Evolutionary conservation across 2,113 vertebrate genomes (phyloP).

Genomic region (Zosterops borbonicus): DNA sequence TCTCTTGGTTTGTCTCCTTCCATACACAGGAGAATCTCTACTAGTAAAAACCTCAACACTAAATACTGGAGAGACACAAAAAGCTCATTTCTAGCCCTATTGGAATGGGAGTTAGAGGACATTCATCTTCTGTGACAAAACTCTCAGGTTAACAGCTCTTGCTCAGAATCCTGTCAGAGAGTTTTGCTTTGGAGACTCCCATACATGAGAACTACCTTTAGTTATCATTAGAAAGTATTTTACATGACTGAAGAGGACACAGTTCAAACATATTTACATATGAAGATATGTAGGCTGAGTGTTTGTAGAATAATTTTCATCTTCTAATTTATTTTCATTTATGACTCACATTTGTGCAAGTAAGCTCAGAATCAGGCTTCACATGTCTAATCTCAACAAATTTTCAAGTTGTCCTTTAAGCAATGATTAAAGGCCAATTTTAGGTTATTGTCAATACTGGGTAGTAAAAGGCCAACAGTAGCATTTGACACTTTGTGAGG

Average conservation of each 20-base stretch:
- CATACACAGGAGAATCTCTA: background rate
- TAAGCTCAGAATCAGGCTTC: background rate
- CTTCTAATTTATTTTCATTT: background rate
- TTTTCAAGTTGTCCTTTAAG: conserved; percentile 80
- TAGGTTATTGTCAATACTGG: conserved; percentile 76
- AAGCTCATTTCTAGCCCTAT: background rate
- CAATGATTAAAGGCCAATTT: conserved; percentile 77
- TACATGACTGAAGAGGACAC: background rate
- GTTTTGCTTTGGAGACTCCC: background rate
- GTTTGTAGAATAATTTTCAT: background rate
- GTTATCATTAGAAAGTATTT: background rate
- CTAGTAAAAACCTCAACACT: background rate
- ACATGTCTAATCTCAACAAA: background rate
- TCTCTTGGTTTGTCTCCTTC: background rate
- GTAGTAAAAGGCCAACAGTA: conserved; percentile 63
- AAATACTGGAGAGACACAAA: background rate
- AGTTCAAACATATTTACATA: background rate
- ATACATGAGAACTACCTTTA: background rate
- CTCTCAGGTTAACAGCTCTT: background rate
- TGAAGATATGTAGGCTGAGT: background rate
- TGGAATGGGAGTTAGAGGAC: background rate
- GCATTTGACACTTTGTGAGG: conserved; percentile 80
- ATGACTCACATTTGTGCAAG: background rate
- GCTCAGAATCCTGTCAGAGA: background rate
- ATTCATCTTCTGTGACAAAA: background rate